These are phyloP conservation scores for Acipenser oxyrinchus DNA, from an alignment of 2,797 vertebrate species.

Conservation along the genomic window DNA sequence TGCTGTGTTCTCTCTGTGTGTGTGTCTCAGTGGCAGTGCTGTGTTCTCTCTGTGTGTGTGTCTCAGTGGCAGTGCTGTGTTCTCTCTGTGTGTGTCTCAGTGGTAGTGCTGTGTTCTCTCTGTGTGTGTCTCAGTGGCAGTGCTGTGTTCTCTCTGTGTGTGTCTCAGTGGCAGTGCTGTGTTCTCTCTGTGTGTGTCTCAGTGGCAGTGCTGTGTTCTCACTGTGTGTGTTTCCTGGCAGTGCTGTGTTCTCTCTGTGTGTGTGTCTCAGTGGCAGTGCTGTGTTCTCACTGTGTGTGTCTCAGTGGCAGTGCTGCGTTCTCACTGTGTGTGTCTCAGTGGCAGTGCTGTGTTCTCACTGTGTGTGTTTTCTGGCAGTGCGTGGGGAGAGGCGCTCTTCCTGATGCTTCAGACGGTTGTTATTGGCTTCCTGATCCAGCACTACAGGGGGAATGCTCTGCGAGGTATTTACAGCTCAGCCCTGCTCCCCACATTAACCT, in stretches of 20 bases:
- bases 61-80: slow-evolving; percentile 48
- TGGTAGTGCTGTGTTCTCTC: too few relatives aligned
- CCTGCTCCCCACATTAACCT: too few relatives aligned
- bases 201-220: too few relatives aligned
- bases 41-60: slow-evolving; percentile 7
- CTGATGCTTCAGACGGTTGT: slow-evolving; percentile 74
- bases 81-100: too few relatives aligned
- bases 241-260: not conserved
- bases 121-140: too few relatives aligned
- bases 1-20: not conserved
- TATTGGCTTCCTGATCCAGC: slow-evolving; percentile 77
- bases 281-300: not conserved
- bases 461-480: slow-evolving; percentile 38
- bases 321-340: not conserved
- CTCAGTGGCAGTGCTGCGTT: not conserved
- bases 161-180: not conserved
- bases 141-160: not conserved
- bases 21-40: too few relatives aligned
- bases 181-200: not conserved
- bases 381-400: slow-evolving; percentile 85
- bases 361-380: slow-evolving; percentile 42
- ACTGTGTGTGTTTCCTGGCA: not conserved
- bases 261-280: not conserved
- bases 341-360: not conserved
- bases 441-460: slow-evolving; percentile 57